Evolutionary conservation across 2,113 vertebrate genomes (phyloP).

Genomic region (Vulpes vulpes): DNA sequence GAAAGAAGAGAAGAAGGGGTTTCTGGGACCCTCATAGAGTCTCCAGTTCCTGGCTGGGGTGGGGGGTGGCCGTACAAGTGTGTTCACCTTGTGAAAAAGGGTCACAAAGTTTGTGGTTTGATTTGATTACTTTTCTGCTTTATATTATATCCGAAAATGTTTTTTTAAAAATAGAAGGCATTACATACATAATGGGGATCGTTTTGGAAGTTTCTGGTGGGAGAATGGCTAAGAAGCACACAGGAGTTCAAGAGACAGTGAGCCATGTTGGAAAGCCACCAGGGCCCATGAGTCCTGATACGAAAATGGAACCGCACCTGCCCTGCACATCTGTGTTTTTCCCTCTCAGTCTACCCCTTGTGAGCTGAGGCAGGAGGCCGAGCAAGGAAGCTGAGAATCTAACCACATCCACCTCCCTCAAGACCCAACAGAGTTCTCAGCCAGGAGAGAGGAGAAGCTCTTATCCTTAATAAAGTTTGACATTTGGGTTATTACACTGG

Average conservation of each 20-base stretch:
- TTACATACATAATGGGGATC: neutral
- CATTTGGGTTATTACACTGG: neutral
- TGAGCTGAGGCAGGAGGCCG: neutral
- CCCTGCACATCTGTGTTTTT: neutral
- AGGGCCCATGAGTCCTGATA: accelerated
- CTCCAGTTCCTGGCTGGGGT: neutral
- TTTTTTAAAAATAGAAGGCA: neutral
- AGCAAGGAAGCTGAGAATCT: neutral
- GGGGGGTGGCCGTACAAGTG: neutral
- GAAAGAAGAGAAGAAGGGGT: neutral
- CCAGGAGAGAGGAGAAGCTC: neutral
- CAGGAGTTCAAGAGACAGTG: neutral
- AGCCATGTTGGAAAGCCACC: neutral
- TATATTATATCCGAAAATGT: neutral
- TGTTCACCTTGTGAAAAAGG: neutral
- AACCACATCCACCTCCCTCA: neutral
- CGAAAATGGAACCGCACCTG: neutral
- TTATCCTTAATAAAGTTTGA: neutral
- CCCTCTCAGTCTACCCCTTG: no score
- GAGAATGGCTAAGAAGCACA: neutral
- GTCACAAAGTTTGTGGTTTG: neutral
- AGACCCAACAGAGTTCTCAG: neutral
- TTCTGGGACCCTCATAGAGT: neutral
- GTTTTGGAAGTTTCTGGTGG: neutral
- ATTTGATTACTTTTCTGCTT: neutral